A percentile compares a stretch with the other conserved stretches of the same genome.
Evolutionary conservation across 2,113 vertebrate species (phyloP).

Genomic region (Abramis brama): DNA sequence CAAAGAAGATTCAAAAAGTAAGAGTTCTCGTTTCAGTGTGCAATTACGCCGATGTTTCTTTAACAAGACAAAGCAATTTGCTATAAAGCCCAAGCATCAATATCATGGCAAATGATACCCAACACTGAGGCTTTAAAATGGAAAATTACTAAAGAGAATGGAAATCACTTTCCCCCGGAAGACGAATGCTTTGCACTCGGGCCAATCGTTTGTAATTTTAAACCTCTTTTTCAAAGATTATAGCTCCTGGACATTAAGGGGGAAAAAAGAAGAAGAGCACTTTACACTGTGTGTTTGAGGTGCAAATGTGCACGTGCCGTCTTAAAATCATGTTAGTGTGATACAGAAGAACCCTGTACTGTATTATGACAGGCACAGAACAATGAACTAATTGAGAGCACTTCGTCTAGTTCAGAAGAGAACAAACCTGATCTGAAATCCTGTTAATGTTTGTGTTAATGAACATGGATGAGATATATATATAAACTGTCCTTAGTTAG

Average conservation of each 20-base stretch:
- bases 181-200: not conserved
- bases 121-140: conserved; percentile 23
- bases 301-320: not conserved
- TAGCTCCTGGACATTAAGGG: not conserved
- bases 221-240: conserved; percentile 18
- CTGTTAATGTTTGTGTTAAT: not conserved
- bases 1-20: not conserved
- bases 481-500: not conserved
- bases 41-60: not conserved
- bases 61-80: not conserved
- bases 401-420: not conserved
- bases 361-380: not conserved
- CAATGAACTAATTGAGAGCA: conserved; percentile 4
- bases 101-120: conserved; percentile 13
- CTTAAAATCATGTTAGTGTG: not conserved
- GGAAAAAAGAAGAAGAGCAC: not conserved
- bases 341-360: not conserved
- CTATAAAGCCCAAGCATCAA: conserved; percentile 8
- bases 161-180: conserved; percentile 7
- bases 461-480: not conserved
- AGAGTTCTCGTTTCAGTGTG: conserved; percentile 9
- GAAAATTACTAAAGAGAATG: conserved; percentile 38
- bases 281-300: not conserved
- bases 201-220: conserved; percentile 24
- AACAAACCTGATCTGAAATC: not conserved